phyloP scores from a whole-genome alignment of 2,797 vertebrate genomes.

The Lutjanus argentimaculatus region DNA sequence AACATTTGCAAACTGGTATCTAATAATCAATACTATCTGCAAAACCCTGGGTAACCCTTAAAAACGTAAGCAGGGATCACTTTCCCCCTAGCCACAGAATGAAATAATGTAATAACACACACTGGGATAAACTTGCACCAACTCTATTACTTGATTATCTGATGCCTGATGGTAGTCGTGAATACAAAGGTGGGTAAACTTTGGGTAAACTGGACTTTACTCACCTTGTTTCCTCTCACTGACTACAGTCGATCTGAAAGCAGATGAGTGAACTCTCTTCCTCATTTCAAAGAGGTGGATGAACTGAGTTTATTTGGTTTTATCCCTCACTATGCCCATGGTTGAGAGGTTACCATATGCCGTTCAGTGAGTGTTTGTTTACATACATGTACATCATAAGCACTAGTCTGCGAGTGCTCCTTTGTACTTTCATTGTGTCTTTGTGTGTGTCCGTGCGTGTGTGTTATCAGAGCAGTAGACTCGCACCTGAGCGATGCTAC shows the following conservation, averaged over 20 bases:
- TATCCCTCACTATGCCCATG: no score
- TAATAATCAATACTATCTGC: neutral
- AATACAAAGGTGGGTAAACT: no score
- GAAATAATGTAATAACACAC: slow-evolving; percentile 1
- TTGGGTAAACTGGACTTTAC: no score
- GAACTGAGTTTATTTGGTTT: no score
- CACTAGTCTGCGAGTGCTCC: slow-evolving; percentile 14
- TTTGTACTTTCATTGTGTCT: slow-evolving; percentile 31
- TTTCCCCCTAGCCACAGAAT: neutral
- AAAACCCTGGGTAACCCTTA: neutral
- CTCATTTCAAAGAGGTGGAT: no score
- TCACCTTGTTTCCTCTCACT: no score
- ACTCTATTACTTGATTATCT: slow-evolving; percentile 7
- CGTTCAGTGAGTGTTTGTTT: slow-evolving; percentile 6
- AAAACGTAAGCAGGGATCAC: neutral
- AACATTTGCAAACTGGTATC: neutral
- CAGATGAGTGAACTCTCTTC: no score
- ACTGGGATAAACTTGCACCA: neutral
- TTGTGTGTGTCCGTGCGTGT: neutral
- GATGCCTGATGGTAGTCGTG: no score
- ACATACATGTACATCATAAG: neutral
- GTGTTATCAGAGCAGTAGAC: slow-evolving; percentile 58
- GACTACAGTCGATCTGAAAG: no score
- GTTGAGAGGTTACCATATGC: neutral
- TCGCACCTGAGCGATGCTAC: slow-evolving; percentile 51